Evolutionary conservation across 2,113 vertebrate genomes (phyloP).

Genomic region (Salvelinus namaycush): DNA sequence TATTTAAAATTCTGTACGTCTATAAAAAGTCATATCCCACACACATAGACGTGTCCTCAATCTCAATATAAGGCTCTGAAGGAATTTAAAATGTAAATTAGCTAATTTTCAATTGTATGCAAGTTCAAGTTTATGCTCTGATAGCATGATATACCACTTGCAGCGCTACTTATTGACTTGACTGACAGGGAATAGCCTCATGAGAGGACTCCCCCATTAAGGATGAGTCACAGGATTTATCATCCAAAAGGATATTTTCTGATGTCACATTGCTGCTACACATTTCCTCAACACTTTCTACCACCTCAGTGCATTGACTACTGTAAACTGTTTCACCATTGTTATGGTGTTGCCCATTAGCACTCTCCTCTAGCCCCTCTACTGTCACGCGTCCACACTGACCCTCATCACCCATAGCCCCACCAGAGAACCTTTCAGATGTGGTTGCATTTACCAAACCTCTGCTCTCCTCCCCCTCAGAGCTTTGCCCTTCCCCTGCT

Average conservation of each 20-base stretch:
- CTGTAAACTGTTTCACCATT: not conserved
- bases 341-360: not conserved
- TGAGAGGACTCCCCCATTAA: not conserved
- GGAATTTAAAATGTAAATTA: not conserved
- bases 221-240: not conserved
- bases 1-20: not conserved
- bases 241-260: not conserved
- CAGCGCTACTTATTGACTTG: not conserved
- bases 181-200: not conserved
- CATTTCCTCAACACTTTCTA: not conserved
- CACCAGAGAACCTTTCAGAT: not conserved
- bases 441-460: not conserved
- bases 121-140: not conserved
- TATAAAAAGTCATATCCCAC: not conserved
- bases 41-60: no score
- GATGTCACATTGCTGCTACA: not conserved
- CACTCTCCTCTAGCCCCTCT: not conserved
- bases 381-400: not conserved
- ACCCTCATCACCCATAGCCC: not conserved
- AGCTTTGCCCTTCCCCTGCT: not conserved
- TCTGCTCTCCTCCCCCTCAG: not conserved
- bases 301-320: not conserved
- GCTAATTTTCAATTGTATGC: not conserved
- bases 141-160: not conserved
- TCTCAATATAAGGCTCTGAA: not conserved